Base-by-base conservation (phyloP, 2,113 vertebrate species). In the Pseudorhombus dupliciocellatus region DNA sequence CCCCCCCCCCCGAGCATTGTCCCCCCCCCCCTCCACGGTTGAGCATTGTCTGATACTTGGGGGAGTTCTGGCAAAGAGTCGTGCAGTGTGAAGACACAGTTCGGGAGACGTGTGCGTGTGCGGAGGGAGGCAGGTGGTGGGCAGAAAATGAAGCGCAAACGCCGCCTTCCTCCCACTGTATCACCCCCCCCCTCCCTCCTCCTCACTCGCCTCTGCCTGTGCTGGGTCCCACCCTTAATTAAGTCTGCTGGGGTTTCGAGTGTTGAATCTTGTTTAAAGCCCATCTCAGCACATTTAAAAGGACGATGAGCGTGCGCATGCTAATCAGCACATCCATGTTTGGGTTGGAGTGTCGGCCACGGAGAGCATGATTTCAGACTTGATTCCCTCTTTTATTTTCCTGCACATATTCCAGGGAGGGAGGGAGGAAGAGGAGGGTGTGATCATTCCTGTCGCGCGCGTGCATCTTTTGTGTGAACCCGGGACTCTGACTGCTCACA, bases 161-260 rank as follows among this genome's bases (percentile, higher is more conserved):
- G 48, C 15, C 55, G 22, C 48, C 53, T 31, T 61, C 54, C 28
- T 37, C 44, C 8, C n/a, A 48, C 51, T 66, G 50, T 73, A 60
- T 72, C 50, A 7, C 18, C 63, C 24, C 16, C 37, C 22, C 12
- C 37, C 22, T 26, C 20, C 15, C 70, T 73, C 73, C 44, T 75
- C 69, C 59, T 66, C 25, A 53, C 83, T 68, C 53, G 40, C 68
- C 70, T 71, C 87, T 86, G 86, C 89, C 60, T 88, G 73, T 90
- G 90, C 91, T 90, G 90, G 93, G 94, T 94, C 94, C 94, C 95
- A 95, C 94, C 94, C 94, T 96, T 97, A 97, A 98, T 97, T 93
- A 97, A 96, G 95, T 95, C 96, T 96, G 94, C 90, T 95, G 96
- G 96, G 96, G 93, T 96, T 97, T 97, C 93, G 93, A 94, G 93